A percentile compares a stretch with the other conserved stretches of the same genome.
Conservation (phyloP, 2,113 vertebrate genomes). For the Urocynchramus pylzowi region DNA sequence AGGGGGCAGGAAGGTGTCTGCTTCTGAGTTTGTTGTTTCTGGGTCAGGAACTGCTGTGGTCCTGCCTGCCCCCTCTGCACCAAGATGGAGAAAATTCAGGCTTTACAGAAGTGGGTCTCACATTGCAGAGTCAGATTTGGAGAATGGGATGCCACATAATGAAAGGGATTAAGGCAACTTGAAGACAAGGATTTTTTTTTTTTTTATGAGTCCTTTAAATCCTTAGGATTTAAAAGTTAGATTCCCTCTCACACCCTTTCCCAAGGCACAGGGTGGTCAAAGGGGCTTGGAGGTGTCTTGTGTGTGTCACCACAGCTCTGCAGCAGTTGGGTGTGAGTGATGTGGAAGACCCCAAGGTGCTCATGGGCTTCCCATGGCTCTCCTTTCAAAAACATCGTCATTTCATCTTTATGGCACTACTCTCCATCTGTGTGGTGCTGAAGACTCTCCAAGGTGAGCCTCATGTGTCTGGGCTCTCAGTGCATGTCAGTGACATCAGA, state of each 20-base stretch:
- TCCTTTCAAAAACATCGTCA: neutral
- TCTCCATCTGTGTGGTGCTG: neutral
- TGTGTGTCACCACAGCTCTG: neutral
- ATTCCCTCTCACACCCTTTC: neutral
- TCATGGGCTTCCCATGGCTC: neutral
- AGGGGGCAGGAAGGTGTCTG: conserved; percentile 51
- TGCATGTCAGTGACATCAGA: neutral
- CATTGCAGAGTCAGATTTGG: neutral
- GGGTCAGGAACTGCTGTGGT: neutral
- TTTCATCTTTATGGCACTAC: neutral
- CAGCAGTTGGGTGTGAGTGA: neutral
- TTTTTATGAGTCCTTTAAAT: neutral
- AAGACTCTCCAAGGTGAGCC: neutral
- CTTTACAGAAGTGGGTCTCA: neutral
- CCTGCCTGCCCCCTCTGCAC: neutral
- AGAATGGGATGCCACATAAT: neutral
- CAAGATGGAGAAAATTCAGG: neutral
- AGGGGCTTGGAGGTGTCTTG: neutral
- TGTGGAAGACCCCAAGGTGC: neutral
- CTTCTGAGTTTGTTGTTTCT: conserved; percentile 51
- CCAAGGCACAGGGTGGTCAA: neutral
- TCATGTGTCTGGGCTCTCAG: neutral
- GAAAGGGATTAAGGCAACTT: neutral
- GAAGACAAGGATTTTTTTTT: neutral
- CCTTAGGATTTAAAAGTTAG: neutral